phyloP scores from a whole-genome alignment of 2,113 vertebrate species.

The Vireo altiloquus region DNA sequence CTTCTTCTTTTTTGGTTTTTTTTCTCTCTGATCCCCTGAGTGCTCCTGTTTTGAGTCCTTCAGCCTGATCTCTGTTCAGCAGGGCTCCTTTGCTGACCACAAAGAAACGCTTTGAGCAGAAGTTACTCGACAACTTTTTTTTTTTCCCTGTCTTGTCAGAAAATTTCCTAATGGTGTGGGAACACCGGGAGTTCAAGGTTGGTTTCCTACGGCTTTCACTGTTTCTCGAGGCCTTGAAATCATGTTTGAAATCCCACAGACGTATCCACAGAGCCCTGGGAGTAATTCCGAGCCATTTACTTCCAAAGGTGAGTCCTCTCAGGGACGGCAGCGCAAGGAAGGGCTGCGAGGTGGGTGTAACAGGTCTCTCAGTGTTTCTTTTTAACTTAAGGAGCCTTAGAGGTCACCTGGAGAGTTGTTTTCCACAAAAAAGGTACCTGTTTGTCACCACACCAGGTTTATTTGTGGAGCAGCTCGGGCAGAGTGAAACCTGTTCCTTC shows the following conservation, averaged over 20 bases:
- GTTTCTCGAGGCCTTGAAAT: neutral
- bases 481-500: neutral
- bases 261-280: neutral
- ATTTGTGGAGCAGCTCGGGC: neutral
- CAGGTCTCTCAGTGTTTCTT: neutral
- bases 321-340: neutral
- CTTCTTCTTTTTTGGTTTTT: neutral
- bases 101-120: neutral
- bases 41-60: slow-evolving; percentile 14
- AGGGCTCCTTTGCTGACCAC: slow-evolving; percentile 16
- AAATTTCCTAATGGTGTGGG: neutral
- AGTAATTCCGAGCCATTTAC: neutral
- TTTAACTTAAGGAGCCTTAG: neutral
- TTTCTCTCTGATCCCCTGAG: neutral
- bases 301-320: neutral
- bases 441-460: neutral
- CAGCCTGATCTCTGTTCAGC: slow-evolving; percentile 19
- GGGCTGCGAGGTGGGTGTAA: fast-evolving
- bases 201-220: neutral
- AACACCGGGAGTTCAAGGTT: neutral
- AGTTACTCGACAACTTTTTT: neutral
- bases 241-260: neutral
- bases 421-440: too few species aligned
- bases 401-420: neutral
- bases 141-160: neutral